Base-by-base conservation (phyloP, 2,797 vertebrate species). In the Aythya fuligula region DNA sequence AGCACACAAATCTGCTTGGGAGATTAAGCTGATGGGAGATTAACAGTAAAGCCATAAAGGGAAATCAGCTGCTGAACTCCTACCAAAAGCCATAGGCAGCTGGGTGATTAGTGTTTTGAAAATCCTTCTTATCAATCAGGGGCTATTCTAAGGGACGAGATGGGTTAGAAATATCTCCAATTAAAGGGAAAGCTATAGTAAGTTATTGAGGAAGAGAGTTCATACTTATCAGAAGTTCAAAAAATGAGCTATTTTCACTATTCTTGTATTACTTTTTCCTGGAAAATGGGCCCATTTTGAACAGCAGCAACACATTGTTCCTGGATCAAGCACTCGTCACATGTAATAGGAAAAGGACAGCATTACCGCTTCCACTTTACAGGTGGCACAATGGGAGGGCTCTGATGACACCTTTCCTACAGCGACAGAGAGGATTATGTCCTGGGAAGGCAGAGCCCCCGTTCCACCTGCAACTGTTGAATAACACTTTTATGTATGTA, bases 101-200 rank as follows among this genome's bases (percentile, higher is more conserved):
- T 24, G 41, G 27, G 54, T 77, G 73, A 90, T 85, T 72, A 72
- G 49, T 19, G 28, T 47, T 83, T 65, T 90, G 66, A 78, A 95
- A 95, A 94, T 89, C 62, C 66, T 93, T 38, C 65, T 89, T 76
- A 88, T 54, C 91, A 81, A 76, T 89, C 73, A 70, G 49, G 6
- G 49, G 28, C 73, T 70, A 89, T 81, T 93, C 82, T 87, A 56
- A 72, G 28, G 70, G 65, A 76, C 5, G 73, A 73, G 77, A 49
- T 0, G 62, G 24, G 76, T 38, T 92, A 47, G 70, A 93, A 89
- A 38, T 34, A 87, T 4, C 70, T 25, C 22, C 38, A 91, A 73
- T 77, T 89, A 95, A 84, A 93, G 54, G 21, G 30, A 70, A 85
- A 83, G 86, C 51, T 78, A 89, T 43, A 88, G 72, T 92, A 47